phyloP scores from a whole-genome alignment of 2,113 vertebrate species.

The Ctenodactylus gundi region DNA sequence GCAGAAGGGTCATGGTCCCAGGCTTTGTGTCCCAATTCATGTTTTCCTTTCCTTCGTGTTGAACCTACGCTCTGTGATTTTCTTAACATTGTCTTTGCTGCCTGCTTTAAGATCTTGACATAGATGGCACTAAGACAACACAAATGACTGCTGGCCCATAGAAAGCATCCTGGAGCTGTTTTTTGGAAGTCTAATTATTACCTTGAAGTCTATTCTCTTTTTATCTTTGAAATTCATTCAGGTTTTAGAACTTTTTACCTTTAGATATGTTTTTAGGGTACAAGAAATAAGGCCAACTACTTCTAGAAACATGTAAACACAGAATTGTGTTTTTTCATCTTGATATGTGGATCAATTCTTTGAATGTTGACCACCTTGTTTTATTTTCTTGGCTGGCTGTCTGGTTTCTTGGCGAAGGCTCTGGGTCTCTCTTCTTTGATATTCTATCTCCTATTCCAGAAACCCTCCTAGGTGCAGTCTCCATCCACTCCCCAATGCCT shows the following conservation, averaged over 20 bases:
- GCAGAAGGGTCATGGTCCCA: neutral
- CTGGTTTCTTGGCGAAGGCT: neutral
- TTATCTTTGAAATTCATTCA: slow-evolving; percentile 63
- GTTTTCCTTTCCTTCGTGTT: slow-evolving; percentile 11
- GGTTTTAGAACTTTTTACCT: slow-evolving; percentile 49
- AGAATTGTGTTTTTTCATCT: slow-evolving; percentile 53
- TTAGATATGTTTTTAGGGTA: slow-evolving; percentile 66
- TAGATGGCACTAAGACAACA: neutral
- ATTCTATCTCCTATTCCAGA: neutral
- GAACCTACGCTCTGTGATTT: slow-evolving; percentile 3
- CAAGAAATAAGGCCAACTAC: slow-evolving; percentile 57
- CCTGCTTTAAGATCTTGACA: slow-evolving; percentile 26
- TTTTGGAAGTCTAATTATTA: slow-evolving; percentile 53
- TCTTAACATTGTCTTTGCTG: slow-evolving; percentile 39
- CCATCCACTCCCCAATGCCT: neutral
- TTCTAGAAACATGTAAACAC: slow-evolving; percentile 49
- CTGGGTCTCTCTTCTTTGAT: neutral
- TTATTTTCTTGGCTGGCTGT: neutral
- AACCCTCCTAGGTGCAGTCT: neutral
- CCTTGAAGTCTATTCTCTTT: slow-evolving; percentile 59
- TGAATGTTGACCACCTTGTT: neutral
- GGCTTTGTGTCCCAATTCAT: slow-evolving; percentile 3
- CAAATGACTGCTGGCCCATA: neutral
- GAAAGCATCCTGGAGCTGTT: neutral
- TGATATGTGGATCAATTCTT: neutral